Evolutionary conservation across 2,797 vertebrate species (phyloP).

Genomic region (Momotus momota): DNA sequence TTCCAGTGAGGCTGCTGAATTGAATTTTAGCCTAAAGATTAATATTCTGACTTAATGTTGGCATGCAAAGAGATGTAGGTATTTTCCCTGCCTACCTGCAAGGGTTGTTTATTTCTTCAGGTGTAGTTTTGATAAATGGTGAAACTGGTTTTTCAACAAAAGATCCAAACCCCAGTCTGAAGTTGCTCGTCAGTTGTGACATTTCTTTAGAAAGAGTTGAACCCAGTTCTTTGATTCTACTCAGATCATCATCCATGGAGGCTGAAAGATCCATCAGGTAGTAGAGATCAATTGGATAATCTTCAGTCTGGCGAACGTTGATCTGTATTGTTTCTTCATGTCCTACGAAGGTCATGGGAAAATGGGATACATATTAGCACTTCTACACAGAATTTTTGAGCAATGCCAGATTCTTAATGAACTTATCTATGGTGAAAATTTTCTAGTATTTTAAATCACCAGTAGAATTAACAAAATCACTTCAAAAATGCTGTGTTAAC

Average conservation of each 20-base stretch:
- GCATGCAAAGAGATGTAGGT: not conserved
- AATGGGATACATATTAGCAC: conserved; percentile 6
- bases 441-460: not conserved
- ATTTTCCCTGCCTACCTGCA: conserved; percentile 86
- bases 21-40: not conserved
- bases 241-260: conserved; percentile 94
- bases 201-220: conserved; percentile 93
- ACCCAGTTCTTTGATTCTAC: conserved; percentile 91
- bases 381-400: not conserved
- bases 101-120: conserved; percentile 88
- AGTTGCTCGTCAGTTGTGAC: conserved; percentile 95
- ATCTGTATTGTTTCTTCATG: conserved; percentile 90
- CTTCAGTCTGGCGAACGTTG: conserved; percentile 91
- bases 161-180: conserved; percentile 95
- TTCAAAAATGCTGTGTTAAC: not conserved
- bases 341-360: conserved; percentile 75
- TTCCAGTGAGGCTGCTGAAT: not conserved
- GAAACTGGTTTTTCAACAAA: conserved; percentile 98
- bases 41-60: not conserved
- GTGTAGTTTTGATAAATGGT: conserved; percentile 91
- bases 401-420: not conserved
- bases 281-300: conserved; percentile 97
- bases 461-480: not conserved
- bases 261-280: conserved; percentile 99
- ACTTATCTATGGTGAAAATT: not conserved